phyloP scores from a whole-genome alignment of 92 coral and sea anemone genomes.

The Phenganax marumi region DNA sequence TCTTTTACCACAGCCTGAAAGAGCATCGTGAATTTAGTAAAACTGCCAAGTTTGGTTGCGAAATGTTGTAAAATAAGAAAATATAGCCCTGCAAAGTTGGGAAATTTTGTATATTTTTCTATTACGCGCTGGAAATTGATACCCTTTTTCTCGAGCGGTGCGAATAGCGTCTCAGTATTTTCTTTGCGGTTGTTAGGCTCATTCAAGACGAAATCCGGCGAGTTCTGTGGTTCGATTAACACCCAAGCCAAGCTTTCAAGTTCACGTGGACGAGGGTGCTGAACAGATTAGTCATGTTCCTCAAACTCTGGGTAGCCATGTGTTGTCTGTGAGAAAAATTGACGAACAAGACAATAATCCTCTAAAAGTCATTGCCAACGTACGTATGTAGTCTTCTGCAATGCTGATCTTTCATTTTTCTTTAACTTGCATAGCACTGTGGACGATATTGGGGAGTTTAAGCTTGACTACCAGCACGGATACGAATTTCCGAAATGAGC shows the following conservation, averaged over 20 bases:
- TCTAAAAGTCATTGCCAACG: slow-evolving; percentile 56
- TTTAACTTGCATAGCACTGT: too few relatives aligned
- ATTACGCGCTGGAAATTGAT: too few relatives aligned
- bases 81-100: too few relatives aligned
- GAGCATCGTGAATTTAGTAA: too few relatives aligned
- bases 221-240: slow-evolving; percentile 24
- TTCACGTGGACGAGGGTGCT: slow-evolving; percentile 73
- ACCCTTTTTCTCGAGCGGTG: too few relatives aligned
- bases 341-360: slow-evolving; percentile 65
- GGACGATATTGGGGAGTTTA: too few relatives aligned
- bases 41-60: too few relatives aligned
- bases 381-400: neutral
- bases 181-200: neutral
- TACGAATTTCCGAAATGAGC: too few relatives aligned
- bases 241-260: slow-evolving; percentile 63
- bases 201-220: neutral
- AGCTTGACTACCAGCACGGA: too few relatives aligned
- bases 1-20: too few relatives aligned
- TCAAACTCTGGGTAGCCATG: slow-evolving; percentile 69
- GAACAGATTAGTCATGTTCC: slow-evolving; percentile 60
- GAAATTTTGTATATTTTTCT: too few relatives aligned
- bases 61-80: too few relatives aligned
- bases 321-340: slow-evolving; percentile 77
- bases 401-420: neutral
- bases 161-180: neutral